Base-by-base conservation (phyloP, 2,888 invertebrate species). In the Erynnis tages region DNA sequence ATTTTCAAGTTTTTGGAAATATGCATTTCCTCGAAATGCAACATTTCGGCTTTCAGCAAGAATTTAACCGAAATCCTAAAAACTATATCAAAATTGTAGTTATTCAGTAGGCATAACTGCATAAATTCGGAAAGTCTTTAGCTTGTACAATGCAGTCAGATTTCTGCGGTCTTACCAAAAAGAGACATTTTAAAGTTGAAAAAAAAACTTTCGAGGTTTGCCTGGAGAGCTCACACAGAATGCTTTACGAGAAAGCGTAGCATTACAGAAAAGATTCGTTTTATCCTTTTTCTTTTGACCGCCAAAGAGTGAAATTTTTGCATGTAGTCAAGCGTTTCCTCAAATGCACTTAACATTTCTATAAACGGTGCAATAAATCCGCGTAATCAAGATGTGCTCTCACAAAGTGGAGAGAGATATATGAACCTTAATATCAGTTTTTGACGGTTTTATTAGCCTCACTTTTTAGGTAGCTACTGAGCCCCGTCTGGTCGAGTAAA, bases 141-240 rank as follows among this genome's bases (percentile, higher is more conserved):
- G 45, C 16, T 45, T 13, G 14, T 23, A 45, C 23, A 45, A 23
- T 23, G 45, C 34, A 45, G 45, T 11, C 14, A 32, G 23, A 45
- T 34, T 44, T 21, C 32, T 32, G 21, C 21, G 37, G 44, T 44
- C 32, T 44, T 21, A 2, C 32, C 17, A 32, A 32, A 32, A 23
- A 44, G 30, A 44, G 44, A 27, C 27, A 2, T 4, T 44, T 44
- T 32, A 44, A 44, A 32, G 32, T 11, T 21, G 32, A 14, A 32
- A 43, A 41, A 29, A 44, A 30, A 19, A 10, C 30, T 32, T 44
- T 21, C 41, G 19, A 44, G 13, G n/a, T 30, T 32, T 32, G 29
- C 44, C 32, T 21, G 44, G 32, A 30, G 23, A 23, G 32, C 13
- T 32, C 10, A 32, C 14, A 7, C 13, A 32, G 21, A 30, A 32